These are phyloP conservation scores for Drosophila sechellia DNA, from an alignment of 1,140 invertebrate genomes.

Conservation along the genomic window DNA sequence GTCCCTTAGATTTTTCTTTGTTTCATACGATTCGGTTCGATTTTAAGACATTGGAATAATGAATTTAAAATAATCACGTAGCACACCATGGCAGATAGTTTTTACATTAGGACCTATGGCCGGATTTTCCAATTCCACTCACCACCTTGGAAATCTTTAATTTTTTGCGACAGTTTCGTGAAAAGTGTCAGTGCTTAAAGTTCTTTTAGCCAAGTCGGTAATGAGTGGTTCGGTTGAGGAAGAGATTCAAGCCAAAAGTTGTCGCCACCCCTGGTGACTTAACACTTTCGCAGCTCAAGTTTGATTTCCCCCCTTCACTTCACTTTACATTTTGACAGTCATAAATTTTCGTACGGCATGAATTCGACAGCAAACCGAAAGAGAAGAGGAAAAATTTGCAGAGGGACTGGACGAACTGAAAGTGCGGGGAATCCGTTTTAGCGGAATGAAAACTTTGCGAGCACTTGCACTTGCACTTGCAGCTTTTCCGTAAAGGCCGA, in stretches of 20 bases:
- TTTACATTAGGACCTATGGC: neutral
- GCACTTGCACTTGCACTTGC: slow-evolving; percentile 25
- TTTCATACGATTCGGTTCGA: neutral
- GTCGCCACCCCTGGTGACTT: slow-evolving; percentile 4
- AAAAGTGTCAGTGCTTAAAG: slow-evolving; percentile 51
- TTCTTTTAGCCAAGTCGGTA: slow-evolving; percentile 2
- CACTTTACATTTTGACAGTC: slow-evolving; percentile 63
- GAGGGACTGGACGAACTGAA: slow-evolving; percentile 16
- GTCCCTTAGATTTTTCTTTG: neutral
- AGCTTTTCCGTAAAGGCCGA: slow-evolving; percentile 28
- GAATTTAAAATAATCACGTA: neutral
- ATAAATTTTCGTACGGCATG: slow-evolving; percentile 73
- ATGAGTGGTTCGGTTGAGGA: slow-evolving; percentile 1
- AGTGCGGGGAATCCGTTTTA: slow-evolving; percentile 55
- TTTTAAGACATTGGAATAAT: slow-evolving; percentile 2
- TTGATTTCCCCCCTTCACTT: slow-evolving; percentile 19
- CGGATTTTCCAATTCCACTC: neutral
- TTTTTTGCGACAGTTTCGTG: slow-evolving; percentile 9
- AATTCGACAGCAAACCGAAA: slow-evolving; percentile 60
- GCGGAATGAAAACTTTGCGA: slow-evolving; percentile 58
- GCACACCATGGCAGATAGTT: neutral
- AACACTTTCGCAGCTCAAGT: slow-evolving; percentile 34
- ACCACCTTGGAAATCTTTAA: slow-evolving; percentile 15
- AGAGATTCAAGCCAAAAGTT: neutral
- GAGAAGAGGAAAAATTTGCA: slow-evolving; percentile 22